Percentiles rank a stretch among this genome's conserved stretches.
phyloP scores from a whole-genome alignment of 2,888 invertebrate species.

The Periphyllus acericola region DNA sequence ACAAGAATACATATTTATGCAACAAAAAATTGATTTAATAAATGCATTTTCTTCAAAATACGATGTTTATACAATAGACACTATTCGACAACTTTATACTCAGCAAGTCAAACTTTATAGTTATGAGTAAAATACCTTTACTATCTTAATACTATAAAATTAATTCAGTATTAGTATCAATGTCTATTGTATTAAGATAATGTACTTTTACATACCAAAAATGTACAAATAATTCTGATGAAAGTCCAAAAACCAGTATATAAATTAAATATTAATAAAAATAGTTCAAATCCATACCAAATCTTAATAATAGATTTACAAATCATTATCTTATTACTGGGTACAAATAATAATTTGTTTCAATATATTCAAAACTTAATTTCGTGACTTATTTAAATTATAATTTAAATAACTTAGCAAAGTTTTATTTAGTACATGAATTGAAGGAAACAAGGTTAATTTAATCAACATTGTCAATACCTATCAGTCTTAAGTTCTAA shows the following conservation, averaged over 20 bases:
- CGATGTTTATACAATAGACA: not conserved
- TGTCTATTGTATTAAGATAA: not conserved
- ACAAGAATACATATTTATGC: not conserved
- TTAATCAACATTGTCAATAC: constrained; percentile 39
- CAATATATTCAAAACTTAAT: not conserved
- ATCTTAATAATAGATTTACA: constrained; percentile 21
- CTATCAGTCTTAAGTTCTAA: constrained; percentile 61
- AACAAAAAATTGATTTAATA: constrained; percentile 27
- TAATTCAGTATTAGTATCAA: not conserved
- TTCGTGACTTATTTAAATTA: not conserved
- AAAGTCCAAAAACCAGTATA: constrained; percentile 28
- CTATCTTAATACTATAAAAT: not conserved
- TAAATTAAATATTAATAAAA: constrained; percentile 48
- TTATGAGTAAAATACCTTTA: constrained; percentile 25
- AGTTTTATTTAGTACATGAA: constrained; percentile 16
- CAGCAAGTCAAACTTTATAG: constrained; percentile 4
- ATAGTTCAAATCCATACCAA: constrained; percentile 32
- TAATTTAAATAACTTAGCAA: constrained; percentile 25
- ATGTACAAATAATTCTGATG: constrained; percentile 23
- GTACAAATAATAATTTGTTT: constrained; percentile 20
- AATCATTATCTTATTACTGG: constrained; percentile 8
- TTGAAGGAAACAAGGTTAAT: constrained; percentile 15
- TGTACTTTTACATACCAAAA: constrained; percentile 9
- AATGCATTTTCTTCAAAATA: constrained; percentile 2
- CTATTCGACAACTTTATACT: not conserved